Evolutionary conservation across 2,888 invertebrate species (phyloP), one percentile per base, ranked within the genome.

Genomic region (Sinhomidia bicolor): DNA sequence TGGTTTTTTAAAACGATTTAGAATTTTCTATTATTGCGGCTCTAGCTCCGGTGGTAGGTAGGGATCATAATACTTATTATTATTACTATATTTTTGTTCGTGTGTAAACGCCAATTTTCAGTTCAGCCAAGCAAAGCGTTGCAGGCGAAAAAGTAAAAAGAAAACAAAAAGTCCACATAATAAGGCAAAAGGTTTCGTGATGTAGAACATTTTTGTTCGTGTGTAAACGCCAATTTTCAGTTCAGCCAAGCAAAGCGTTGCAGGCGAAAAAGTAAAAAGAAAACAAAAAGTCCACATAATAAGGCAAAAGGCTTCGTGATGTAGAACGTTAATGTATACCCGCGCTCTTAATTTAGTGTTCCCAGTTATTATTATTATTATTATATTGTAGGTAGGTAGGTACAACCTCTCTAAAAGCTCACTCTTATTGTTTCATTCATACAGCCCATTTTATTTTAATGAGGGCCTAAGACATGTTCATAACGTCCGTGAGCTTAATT

Each of bases 381-480:
- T n/a, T n/a, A n/a, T n/a, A n/a, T n/a, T n/a, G n/a, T n/a, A n/a
- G n/a, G n/a, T n/a, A n/a, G n/a, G n/a, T n/a, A n/a, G n/a, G n/a
- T n/a, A n/a, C n/a, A n/a, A 54, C 32, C 54, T 78, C 76, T 54
- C 29, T 78, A 54, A 78, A 78, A 78, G 76, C 60, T 32, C 36
- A 60, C 57, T 78, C 78, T 76, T 68, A 68, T 83, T 68, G 79
- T 83, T 88, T 83, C 88, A 83, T 82, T 88, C 71, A 83, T 80
- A 23, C 62, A 88, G 23, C 54, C 78, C 88, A 88, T 88, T 88
- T 79, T 79, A 88, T 79, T 88, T 88, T 88, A 88, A 88, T 83
- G 88, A 83, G 83, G 83, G 47, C 62, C 88, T 81, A 68, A 88
- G 88, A 83, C 88, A 88, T 88, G 83, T 83, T 88, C 88, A 88